Evolutionary conservation across 2,888 invertebrate species (phyloP).

Genomic region (Cerastis leucographa): DNA sequence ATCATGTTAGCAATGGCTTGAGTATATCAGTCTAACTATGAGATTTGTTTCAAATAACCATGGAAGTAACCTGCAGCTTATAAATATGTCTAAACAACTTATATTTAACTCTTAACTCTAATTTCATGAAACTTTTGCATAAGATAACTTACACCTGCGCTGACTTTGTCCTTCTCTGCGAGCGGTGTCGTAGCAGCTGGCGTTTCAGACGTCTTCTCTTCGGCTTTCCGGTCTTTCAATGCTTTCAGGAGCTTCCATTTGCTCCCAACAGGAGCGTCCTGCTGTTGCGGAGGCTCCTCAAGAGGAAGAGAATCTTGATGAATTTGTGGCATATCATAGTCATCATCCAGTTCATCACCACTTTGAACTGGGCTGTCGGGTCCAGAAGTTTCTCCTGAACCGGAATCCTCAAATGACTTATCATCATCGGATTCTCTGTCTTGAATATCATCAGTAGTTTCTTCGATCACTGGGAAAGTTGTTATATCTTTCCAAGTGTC

Average conservation of each 20-base stretch:
- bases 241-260: constrained; percentile 98
- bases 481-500: constrained; percentile 88
- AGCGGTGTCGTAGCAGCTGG: constrained; percentile 91
- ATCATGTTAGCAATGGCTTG: constrained; percentile 74
- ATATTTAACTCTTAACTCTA: constrained; percentile 91
- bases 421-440: constrained; percentile 81
- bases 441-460: constrained; percentile 80
- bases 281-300: constrained; percentile 82
- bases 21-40: constrained; percentile 81
- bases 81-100: constrained; percentile 59
- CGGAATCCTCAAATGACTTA: constrained; percentile 91
- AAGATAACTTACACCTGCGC: constrained; percentile 92
- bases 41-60: constrained; percentile 68
- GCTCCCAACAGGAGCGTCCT: constrained; percentile 93
- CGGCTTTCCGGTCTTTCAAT: constrained; percentile 96
- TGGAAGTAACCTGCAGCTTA: constrained; percentile 64
- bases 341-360: constrained; percentile 93
- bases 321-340: constrained; percentile 89
- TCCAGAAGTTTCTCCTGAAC: constrained; percentile 96
- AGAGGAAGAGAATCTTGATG: constrained; percentile 76
- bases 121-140: constrained; percentile 92
- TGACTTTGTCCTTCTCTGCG: constrained; percentile 92
- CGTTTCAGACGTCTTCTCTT: constrained; percentile 94
- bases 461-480: constrained; percentile 88
- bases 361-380: constrained; percentile 96